Evolutionary conservation across 1,140 invertebrate genomes (phyloP), one percentile per base, ranked within the genome.

Genomic region (Augochlora pura): DNA sequence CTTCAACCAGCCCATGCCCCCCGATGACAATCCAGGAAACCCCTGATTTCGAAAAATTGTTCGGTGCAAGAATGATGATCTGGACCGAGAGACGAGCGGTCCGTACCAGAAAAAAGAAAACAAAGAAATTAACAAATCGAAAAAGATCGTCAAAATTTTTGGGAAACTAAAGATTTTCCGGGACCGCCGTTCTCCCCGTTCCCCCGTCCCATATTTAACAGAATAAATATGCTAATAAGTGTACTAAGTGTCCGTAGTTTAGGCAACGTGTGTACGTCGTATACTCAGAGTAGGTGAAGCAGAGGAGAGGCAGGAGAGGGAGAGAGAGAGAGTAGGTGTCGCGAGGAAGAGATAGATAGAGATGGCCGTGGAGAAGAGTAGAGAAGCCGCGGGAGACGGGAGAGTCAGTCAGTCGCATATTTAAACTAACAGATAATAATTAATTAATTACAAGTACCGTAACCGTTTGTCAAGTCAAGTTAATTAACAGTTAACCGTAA

Each of bases 161-260:
- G 1, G 21, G n/a, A 23, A 73, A 25, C 52, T 23, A 64, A 54
- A 77, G 75, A 9, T 3, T 52, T 63, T 78, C 64, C 62, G 59
- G 75, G 64, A 69, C 57, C 88, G 86, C 68, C 65, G 81, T 82
- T 81, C 80, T 73, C 77, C 62, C 81, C 60, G 59, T 14, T 60
- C 79, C 88, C 81, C 64, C 39, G 39, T 66, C 83, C 84, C 71
- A 83, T 87, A 88, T 89, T 84, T 87, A 88, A 92, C 86, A 54
- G 88, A 89, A 88, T 91, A 91, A 92, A 88, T 91, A 91, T 88
- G 87, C 90, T 91, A 92, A 87, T 93, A 92, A 92, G 89, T 92
- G 91, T 93, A 91, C 84, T 93, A 92, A 92, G 90, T 93, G 92
- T 93, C 89, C 86, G 91, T 92, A 93, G 92, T 88, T 89, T 90